Evolutionary conservation across 2,888 invertebrate genomes (phyloP), one percentile per base, ranked within the genome.

Genomic region (Scaptomyza reducta): DNA sequence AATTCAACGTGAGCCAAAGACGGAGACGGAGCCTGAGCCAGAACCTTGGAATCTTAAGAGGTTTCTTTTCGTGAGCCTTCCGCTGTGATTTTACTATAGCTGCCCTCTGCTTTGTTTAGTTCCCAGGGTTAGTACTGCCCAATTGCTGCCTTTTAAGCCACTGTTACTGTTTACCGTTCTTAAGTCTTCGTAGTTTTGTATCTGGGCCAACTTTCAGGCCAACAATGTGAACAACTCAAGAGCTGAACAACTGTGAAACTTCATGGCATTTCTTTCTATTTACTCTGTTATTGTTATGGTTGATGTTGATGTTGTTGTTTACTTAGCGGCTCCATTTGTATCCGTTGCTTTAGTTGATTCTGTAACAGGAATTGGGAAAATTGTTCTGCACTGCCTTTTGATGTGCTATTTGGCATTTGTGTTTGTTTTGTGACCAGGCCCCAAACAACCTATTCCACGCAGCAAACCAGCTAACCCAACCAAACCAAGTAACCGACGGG

Each of bases 321-420:
- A 77, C 68, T 77, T 64, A 70, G 72, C 64, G 70, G 74, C 76
- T 78, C 55, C 80, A 69, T 77, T 79, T 79, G 76, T 76, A 54
- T 62, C 53, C 22, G 65, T 67, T 74, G 69, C 65, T 68, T 64
- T 59, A 61, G 68, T 74, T 74, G 74, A 65, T 69, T 62, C 69
- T 70, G 74, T 64, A 76, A 67, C 66, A 60, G 54, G 60, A 72
- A 74, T 74, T 77, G 69, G 60, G 50, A 66, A 57, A 62, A 61
- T 77, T 74, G 74, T 69, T 55, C 60, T 31, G 45, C 31, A 55
- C 61, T 73, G 79, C 66, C 73, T 69, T 70, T 66, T 61, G 59
- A 75, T 57, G 35, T 47, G 44, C 42, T 31, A 16, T 53, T 57
- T 59, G 33, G 49, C 58, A 57, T 55, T 75, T 50, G 64, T 80